phyloP scores from a whole-genome alignment of 1,140 invertebrate species.

The Drosophila parvula region DNA sequence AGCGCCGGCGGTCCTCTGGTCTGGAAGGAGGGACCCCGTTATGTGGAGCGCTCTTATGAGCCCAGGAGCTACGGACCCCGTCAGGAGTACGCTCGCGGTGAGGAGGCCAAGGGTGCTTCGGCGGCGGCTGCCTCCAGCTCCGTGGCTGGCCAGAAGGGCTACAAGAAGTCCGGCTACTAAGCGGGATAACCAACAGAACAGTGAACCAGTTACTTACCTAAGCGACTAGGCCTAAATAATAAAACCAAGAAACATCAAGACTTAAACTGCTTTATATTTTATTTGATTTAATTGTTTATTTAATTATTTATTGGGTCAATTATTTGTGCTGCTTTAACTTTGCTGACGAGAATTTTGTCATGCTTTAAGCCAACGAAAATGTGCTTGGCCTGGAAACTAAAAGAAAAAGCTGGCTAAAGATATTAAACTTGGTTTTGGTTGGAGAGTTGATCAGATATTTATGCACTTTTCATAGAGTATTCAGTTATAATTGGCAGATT shows the following conservation, averaged over 20 bases:
- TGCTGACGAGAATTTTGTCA: neutral
- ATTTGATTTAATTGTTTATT: neutral
- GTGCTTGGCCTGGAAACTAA: neutral
- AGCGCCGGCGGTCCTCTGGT: conserved; percentile 54
- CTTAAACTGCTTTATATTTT: conserved; percentile 11
- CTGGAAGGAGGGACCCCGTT: conserved; percentile 52
- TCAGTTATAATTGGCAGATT: neutral
- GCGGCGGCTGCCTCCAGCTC: conserved; percentile 68
- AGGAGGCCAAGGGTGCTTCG: conserved; percentile 67
- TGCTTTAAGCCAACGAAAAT: conserved; percentile 1
- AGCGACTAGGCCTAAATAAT: conserved; percentile 55
- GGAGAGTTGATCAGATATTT: neutral
- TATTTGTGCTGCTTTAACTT: neutral
- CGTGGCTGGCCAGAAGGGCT: conserved; percentile 52
- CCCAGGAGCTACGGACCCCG: conserved; percentile 21
- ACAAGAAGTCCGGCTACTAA: conserved; percentile 55
- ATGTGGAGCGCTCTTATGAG: conserved; percentile 16
- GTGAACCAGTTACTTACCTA: conserved; percentile 54
- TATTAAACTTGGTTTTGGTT: neutral
- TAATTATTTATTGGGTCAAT: neutral
- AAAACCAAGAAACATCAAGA: conserved; percentile 56
- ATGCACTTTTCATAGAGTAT: neutral
- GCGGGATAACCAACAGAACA: conserved; percentile 31
- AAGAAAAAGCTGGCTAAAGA: neutral
- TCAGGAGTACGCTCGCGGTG: conserved; percentile 40